phyloP scores from a whole-genome alignment of 2,113 vertebrate genomes.

The Poicephalus meyeri region DNA sequence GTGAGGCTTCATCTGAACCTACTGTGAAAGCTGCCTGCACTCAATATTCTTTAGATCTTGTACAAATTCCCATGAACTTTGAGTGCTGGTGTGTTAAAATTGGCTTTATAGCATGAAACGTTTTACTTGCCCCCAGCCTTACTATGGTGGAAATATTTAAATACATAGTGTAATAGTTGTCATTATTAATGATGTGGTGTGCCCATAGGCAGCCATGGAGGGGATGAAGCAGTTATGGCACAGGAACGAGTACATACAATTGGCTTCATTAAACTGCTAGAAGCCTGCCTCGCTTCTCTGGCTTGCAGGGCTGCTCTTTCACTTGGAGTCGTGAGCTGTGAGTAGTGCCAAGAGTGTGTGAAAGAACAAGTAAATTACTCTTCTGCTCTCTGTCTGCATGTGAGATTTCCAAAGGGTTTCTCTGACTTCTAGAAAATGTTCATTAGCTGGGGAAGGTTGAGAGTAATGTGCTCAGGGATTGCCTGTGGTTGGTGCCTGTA shows the following conservation, averaged over 20 bases:
- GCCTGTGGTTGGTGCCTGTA: not conserved
- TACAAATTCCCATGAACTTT: rapidly evolving
- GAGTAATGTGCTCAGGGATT: rapidly evolving
- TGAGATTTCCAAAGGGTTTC: not conserved
- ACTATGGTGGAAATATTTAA: not conserved
- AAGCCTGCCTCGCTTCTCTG: not conserved
- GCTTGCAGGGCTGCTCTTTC: not conserved
- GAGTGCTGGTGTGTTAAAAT: rapidly evolving
- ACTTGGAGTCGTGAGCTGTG: not conserved
- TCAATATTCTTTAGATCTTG: rapidly evolving
- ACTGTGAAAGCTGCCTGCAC: rapidly evolving
- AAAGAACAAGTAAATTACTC: rapidly evolving
- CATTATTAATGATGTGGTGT: rapidly evolving
- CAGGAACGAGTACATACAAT: not conserved
- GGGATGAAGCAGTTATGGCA: not conserved
- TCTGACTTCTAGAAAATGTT: rapidly evolving
- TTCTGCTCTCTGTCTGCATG: rapidly evolving
- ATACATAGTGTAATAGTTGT: rapidly evolving
- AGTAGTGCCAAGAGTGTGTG: not conserved
- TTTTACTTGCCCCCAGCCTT: not conserved
- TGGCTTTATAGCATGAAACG: rapidly evolving
- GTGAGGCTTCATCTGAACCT: rapidly evolving
- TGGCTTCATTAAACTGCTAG: rapidly evolving
- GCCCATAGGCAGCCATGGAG: rapidly evolving
- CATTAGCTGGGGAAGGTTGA: rapidly evolving